These are phyloP conservation scores for Galago senegalensis DNA, from an alignment of 2,797 vertebrate genomes.

Conservation along the genomic window DNA sequence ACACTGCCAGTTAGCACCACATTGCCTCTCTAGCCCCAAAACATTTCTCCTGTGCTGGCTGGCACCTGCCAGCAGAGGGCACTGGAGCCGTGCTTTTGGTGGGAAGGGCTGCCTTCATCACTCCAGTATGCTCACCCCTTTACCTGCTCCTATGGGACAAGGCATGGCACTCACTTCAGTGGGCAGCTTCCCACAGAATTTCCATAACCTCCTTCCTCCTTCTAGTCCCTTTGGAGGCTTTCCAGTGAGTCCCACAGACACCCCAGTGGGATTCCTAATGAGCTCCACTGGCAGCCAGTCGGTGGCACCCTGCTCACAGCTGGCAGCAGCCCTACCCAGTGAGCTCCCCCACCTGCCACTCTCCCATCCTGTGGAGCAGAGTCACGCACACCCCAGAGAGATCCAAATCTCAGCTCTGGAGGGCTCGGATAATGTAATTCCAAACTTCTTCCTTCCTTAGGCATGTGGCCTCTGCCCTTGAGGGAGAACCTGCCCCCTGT, in stretches of 20 bases:
- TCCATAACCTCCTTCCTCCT: background rate
- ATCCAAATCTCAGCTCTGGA: background rate
- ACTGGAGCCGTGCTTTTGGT: background rate
- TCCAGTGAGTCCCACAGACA: background rate
- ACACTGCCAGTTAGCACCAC: rapidly evolving
- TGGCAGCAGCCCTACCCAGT: rapidly evolving
- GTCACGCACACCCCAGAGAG: background rate
- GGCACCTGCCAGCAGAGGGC: background rate
- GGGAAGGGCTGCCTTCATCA: background rate
- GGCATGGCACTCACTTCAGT: rapidly evolving
- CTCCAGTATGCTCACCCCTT: background rate
- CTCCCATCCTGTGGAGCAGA: too few relatives aligned
- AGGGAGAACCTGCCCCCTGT: rapidly evolving
- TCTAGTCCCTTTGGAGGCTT: background rate
- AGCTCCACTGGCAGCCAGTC: background rate
- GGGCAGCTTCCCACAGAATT: background rate
- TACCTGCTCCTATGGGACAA: too few relatives aligned
- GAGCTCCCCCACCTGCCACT: background rate
- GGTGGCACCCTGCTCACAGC: background rate
- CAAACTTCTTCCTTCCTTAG: background rate
- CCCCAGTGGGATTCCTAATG: background rate
- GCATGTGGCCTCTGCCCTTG: too few relatives aligned
- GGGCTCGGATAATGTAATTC: too few relatives aligned
- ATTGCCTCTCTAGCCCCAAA: background rate
- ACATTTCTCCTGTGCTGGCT: background rate